Base-by-base conservation (phyloP, 2,797 vertebrate species). In the Xenops minutus region DNA sequence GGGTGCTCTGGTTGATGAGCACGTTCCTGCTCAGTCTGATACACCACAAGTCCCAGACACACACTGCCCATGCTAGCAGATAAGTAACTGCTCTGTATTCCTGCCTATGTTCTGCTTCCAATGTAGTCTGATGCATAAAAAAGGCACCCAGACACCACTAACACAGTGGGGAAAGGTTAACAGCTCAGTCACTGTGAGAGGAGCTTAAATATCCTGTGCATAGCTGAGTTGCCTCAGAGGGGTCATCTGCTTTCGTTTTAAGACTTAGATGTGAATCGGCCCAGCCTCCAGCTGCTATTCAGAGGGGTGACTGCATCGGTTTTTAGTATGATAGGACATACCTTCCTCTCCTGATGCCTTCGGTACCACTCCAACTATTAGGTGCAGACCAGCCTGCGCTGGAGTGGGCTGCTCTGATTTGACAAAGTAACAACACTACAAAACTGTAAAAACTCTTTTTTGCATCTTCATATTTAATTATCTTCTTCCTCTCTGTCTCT, bases 61-160 rank as follows among this genome's bases (percentile, higher is more conserved):
- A 2, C 0, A 0, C 19, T 52, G 37, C 12, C 21, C 2, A 1
- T 43, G 11, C 27, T 24, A 46, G 19, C 22, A 64, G 26, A n/a
- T 30, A 46, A 64, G 30, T 36, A 66, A 36, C 46, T 39, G 24
- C 19, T 80, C 68, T 58, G 22, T 41, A 54, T 54, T 89, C 37
- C 11, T 80, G 36, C 27, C 23, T 37, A 10, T 24, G 9, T 46
- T 64, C 59, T 76, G 59, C 36, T 87, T 92, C 46, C 23, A 36
- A n/a, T 46, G n/a, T 39, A 36, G 59, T 62, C 32, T 29, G 14
- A 7, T 6, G 12, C 17, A 58, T 9, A 10, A 12, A 72, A 75
- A 89, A 81, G 19, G 23, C 32, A 78, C 3, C 5, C 34, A 78
- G 61, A 72, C 52, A 62, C 39, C 10, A 75, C 23, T 20, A 46